A percentile compares a stretch with the other conserved stretches of the same genome.
phyloP scores from a whole-genome alignment of 2,797 vertebrate genomes.

The Gallinago stenura region DNA sequence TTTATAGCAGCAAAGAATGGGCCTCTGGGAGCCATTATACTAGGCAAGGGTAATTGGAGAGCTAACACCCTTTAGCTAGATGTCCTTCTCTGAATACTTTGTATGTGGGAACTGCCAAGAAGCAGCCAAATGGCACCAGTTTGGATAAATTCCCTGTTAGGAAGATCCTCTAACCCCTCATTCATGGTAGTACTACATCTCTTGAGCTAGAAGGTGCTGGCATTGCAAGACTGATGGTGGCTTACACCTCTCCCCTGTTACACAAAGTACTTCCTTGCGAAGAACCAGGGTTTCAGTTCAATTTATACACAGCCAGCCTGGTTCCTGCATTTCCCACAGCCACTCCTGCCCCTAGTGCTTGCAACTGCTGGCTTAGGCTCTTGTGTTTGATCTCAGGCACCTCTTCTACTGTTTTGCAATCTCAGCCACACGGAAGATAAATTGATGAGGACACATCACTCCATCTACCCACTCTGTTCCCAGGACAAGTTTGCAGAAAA shows the following conservation, averaged over 20 bases:
- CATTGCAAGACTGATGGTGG: neutral
- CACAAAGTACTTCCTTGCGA: neutral
- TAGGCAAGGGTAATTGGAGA: conserved; percentile 57
- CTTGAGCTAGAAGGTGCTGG: neutral
- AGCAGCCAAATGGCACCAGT: neutral
- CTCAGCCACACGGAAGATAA: neutral
- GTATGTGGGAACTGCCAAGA: neutral
- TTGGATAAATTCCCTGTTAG: neutral
- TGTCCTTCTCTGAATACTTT: neutral
- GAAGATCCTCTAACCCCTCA: neutral
- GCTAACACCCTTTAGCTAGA: conserved; percentile 52
- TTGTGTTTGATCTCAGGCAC: neutral
- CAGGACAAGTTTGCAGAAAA: neutral
- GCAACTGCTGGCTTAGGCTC: neutral
- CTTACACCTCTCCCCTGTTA: neutral
- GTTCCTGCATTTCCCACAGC: neutral
- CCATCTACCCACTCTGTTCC: conserved; percentile 4
- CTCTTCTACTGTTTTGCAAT: neutral
- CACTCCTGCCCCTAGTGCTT: neutral
- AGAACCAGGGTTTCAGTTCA: neutral
- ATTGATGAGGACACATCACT: neutral
- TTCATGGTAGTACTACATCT: neutral
- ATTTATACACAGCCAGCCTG: neutral
- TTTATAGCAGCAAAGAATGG: conserved; percentile 34
- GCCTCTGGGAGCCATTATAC: conserved; percentile 46